These are phyloP conservation scores for Episyrphus balteatus DNA, from an alignment of 1,140 invertebrate genomes.

Conservation along the genomic window DNA sequence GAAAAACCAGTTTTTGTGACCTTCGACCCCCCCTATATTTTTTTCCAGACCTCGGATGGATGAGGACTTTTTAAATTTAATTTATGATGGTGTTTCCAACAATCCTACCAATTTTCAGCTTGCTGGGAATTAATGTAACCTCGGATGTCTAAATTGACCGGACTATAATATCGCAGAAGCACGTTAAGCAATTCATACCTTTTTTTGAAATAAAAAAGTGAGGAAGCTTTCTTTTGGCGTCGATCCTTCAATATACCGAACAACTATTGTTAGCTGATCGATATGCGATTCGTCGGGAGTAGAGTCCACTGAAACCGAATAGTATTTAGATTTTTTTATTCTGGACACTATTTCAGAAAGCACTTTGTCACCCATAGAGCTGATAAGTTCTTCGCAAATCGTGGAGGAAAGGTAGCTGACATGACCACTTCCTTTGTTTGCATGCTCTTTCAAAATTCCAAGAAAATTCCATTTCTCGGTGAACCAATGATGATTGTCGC, in stretches of 20 bases:
- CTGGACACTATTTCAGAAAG: constrained; percentile 16
- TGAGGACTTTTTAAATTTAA: too few species aligned
- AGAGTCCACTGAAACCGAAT: constrained; percentile 32
- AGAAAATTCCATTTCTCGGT: constrained; percentile 20
- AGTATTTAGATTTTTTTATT: constrained; percentile 28
- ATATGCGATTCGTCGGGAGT: constrained; percentile 36
- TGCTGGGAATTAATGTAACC: too few species aligned
- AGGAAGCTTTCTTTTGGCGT: constrained; percentile 19
- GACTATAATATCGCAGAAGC: constrained; percentile 18
- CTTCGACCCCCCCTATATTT: constrained; percentile 17
- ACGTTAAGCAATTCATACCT: constrained; percentile 15
- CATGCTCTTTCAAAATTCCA: constrained; percentile 10
- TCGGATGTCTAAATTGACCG: too few species aligned
- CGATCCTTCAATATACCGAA: constrained; percentile 26
- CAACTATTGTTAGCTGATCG: constrained; percentile 30
- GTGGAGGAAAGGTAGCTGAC: constrained; percentile 14
- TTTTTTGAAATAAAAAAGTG: constrained; percentile 17
- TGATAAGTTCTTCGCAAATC: constrained; percentile 18
- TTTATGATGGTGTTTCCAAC: too few species aligned
- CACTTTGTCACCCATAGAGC: constrained; percentile 19
- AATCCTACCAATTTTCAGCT: too few species aligned
- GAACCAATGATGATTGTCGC: constrained; percentile 16
- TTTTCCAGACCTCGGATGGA: too few species aligned
- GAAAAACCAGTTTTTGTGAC: constrained; percentile 13
- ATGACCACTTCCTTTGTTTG: constrained; percentile 4